Evolutionary conservation across 2,888 invertebrate genomes (phyloP), one percentile per base, ranked within the genome.

Genomic region (Sinodicranocentrus sp.): DNA sequence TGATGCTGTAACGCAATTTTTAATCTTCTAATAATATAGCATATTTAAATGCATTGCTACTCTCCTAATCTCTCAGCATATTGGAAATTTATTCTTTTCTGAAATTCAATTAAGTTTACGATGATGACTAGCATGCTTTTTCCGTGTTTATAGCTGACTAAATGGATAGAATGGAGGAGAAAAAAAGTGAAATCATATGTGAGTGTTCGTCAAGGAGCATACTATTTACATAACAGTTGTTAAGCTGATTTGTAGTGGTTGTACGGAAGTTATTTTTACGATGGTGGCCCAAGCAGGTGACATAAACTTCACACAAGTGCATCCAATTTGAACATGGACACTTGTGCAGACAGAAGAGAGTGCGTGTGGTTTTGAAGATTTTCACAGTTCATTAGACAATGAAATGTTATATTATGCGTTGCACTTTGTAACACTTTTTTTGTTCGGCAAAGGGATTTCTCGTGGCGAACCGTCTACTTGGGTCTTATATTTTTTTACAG

Each of bases 191-290:
- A 23, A 57, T 48, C 39, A 39, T 8, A 13, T 39, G 39, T 39
- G 39, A 5, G 39, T 13, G 6, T n/a, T n/a, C n/a, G n/a, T n/a
- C n/a, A n/a, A n/a, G n/a, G n/a, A n/a, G n/a, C n/a, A n/a, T 61
- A 15, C 33, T 61, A 17, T 61, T 61, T 61, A 61, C 61, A 26
- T 33, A 28, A n/a, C 61, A 61, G 28, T 25, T 17, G 28, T 61
- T 61, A 61, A 61, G n/a, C n/a, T 61, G 28, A 61, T 61, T 61
- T 61, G 61, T 61, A 61, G n/a, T 33, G 61, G 61, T n/a, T 61
- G n/a, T 15, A 54, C 54, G 21, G 23, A 54, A 23, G 61, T 61
- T 21, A 26, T 23, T 28, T 17, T 33, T 61, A 61, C 25, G 25
- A 59, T 59, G 59, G 59, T 59, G 59, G 59, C 28, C 33, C 33